Base-by-base conservation (phyloP, 2,797 vertebrate genomes). In the Onychomys arenicola region DNA sequence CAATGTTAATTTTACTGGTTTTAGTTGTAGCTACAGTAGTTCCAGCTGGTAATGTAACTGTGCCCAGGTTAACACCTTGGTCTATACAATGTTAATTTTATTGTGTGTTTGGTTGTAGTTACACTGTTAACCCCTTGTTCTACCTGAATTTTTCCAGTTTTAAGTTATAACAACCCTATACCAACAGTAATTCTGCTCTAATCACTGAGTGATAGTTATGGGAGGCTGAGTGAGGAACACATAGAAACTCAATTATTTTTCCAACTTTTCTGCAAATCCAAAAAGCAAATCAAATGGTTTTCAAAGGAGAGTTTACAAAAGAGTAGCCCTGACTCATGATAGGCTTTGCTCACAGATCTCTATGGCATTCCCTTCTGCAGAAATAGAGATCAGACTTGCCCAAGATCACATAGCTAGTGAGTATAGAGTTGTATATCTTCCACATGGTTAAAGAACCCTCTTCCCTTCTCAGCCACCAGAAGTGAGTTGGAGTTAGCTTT, bases 251-350 rank as follows among this genome's bases (percentile, higher is more conserved):
- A 75, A 65, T 95, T 88, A 57, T 29, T 89, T 93, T 71, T 77
- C 40, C 65, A 61, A 82, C 71, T 80, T 91, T 89, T 87, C 89
- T 93, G 32, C 71, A 85, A 63, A 93, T 77, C 52, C 71, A 71
- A 94, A 94, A 87, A 78, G 46, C 40, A 73, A 11, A 29, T 80
- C 14, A 93, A 82, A 75, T n/a, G 73, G 27, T 78, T 94, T 59
- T 34, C 13, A 89, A 94, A 46, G 71, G 19, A 77, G 55, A 43
- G 13, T 16, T 57, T 76, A 34, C n/a, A 87, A 87, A 82, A 77
- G 37, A 87, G 55, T 21, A 85, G 85, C 23, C 90, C 46, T 23
- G 67, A 19, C 17, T 23, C 37, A 17, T 27, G 21, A 7, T 6
- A 77, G 67, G 61, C 40, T 4, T 52, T 40, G 25, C n/a, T 76